Percentiles rank a stretch among this genome's conserved stretches.
Conservation (phyloP, 2,888 invertebrate genomes). For the Tachystola acroxantha region DNA sequence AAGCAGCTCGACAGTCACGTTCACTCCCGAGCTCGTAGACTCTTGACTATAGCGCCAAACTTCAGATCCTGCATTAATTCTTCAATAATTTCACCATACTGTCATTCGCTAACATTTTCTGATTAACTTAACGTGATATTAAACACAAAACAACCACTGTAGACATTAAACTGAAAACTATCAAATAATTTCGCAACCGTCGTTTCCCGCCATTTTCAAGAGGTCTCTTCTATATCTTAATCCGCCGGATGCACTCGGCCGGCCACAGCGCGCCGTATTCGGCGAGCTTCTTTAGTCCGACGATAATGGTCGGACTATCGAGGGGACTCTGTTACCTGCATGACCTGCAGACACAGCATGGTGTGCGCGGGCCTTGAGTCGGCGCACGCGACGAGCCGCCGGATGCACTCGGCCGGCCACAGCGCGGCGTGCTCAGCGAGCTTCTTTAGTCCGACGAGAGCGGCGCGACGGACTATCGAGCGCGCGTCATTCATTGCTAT, state of each 20-base stretch:
- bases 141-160: no score
- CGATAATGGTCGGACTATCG: slow-evolving; percentile 55
- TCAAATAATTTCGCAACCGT: no score
- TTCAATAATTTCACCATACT: no score
- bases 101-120: no score
- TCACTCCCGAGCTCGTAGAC: no score
- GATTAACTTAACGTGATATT: no score
- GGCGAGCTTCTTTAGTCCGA: slow-evolving; percentile 51
- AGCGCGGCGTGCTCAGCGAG: slow-evolving; percentile 60
- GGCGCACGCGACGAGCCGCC: slow-evolving; percentile 44
- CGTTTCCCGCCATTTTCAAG: no score
- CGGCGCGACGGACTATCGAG: slow-evolving; percentile 52
- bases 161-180: no score
- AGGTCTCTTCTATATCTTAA: no score
- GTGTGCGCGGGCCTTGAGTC: slow-evolving; percentile 43
- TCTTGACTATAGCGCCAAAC: no score
- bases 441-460: slow-evolving; percentile 48
- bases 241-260: slow-evolving; percentile 37
- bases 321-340: slow-evolving; percentile 66
- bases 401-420: slow-evolving; percentile 53
- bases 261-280: slow-evolving; percentile 66
- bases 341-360: slow-evolving; percentile 58
- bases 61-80: no score
- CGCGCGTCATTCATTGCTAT: slow-evolving; percentile 62
- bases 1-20: no score